These are phyloP conservation scores for Drosophila tripunctata DNA, from an alignment of 2,888 invertebrate species.

Conservation along the genomic window DNA sequence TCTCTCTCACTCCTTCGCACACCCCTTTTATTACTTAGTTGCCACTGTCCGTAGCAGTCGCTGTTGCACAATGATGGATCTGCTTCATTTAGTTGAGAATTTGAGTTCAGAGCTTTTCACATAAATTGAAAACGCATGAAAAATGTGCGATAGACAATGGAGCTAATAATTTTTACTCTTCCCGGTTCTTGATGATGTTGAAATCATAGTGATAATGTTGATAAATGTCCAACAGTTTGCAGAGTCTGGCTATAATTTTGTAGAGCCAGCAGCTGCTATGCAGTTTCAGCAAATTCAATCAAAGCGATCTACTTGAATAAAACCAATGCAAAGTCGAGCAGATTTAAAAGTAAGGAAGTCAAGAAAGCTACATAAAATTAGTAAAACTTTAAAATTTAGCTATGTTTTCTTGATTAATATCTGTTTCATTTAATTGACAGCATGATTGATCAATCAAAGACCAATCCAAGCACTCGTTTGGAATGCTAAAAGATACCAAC, in stretches of 20 bases:
- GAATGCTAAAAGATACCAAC: no score
- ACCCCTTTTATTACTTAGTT: neutral
- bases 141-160: constrained; percentile 24
- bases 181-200: constrained; percentile 4
- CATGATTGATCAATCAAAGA: neutral
- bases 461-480: no score
- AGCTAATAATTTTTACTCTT: neutral
- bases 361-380: neutral
- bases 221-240: constrained; percentile 4
- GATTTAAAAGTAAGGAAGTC: neutral
- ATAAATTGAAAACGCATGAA: constrained; percentile 41
- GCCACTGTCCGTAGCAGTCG: constrained; percentile 13
- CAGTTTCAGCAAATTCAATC: neutral
- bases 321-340: neutral
- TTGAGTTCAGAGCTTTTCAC: constrained; percentile 26
- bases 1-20: neutral
- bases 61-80: constrained; percentile 58
- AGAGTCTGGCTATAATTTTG: neutral
- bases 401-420: no score
- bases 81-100: constrained; percentile 63
- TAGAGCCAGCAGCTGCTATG: neutral
- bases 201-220: neutral
- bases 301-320: neutral
- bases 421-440: no score
- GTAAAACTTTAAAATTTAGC: no score